Conservation (phyloP, 92 coral and sea anemone species). For the Porites divaricata region DNA sequence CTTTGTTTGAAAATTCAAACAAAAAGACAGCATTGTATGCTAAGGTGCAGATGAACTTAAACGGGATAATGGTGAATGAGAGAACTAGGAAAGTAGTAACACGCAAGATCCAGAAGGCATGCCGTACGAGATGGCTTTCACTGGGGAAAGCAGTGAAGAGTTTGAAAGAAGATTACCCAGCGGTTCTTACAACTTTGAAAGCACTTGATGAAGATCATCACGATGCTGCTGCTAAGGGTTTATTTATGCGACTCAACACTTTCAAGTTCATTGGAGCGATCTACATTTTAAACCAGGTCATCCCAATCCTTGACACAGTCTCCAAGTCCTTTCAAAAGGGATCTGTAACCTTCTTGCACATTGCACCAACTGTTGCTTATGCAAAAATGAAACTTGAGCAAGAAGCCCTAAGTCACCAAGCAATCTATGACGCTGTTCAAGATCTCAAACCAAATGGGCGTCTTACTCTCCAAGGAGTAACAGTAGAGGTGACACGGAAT, state of each 20-base stretch:
- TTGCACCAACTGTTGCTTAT: conserved; percentile 44
- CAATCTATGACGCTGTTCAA: conserved; percentile 38
- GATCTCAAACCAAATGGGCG: conserved; percentile 46
- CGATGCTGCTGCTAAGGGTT: conserved; percentile 51
- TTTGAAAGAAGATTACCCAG: conserved; percentile 17
- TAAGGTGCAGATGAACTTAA: conserved; percentile 45
- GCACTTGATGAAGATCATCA: conserved; percentile 37
- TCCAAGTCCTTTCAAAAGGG: conserved; percentile 52
- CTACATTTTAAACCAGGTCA: conserved; percentile 39
- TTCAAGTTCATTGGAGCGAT: conserved; percentile 43
- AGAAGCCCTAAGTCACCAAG: conserved; percentile 45
- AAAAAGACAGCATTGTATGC: conserved; percentile 47
- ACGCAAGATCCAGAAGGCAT: conserved; percentile 44
- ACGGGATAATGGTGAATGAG: conserved; percentile 15
- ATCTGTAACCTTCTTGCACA: conserved; percentile 45
- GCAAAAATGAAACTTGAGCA: conserved; percentile 43
- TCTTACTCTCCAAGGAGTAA: conserved; percentile 41
- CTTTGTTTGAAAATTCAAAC: conserved; percentile 47
- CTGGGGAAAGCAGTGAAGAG: conserved; percentile 44
- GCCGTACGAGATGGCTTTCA: conserved; percentile 44
- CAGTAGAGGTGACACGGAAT: conserved; percentile 6
- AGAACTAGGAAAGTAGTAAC: conserved; percentile 26
- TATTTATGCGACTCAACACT: conserved; percentile 37
- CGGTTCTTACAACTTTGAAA: conserved; percentile 11
- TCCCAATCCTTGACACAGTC: conserved; percentile 29